Percentiles rank a stretch among this genome's conserved stretches.
Conservation (phyloP, 2,888 invertebrate genomes). For the Hemistola chrysoprasaria region DNA sequence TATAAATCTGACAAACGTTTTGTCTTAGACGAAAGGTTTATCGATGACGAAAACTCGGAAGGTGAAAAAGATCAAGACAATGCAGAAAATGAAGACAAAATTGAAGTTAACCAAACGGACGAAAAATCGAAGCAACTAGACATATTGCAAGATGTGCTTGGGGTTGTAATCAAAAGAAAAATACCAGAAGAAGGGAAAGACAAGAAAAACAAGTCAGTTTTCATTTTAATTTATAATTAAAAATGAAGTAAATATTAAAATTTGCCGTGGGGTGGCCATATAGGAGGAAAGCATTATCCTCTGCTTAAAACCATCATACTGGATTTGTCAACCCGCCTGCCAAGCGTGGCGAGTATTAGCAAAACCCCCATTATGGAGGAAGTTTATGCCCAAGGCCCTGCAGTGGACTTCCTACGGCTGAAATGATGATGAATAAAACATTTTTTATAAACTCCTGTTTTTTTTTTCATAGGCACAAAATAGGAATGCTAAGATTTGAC, state of each 20-base stretch:
- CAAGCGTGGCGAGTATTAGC: no score
- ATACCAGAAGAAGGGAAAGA: slow-evolving; percentile 22
- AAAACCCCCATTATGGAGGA: no score
- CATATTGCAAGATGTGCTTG: slow-evolving; percentile 81
- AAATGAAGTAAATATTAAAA: no score
- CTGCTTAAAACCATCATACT: no score
- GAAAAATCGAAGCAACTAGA: slow-evolving; percentile 79
- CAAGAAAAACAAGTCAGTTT: slow-evolving; percentile 58
- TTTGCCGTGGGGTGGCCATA: no score
- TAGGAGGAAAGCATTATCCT: no score
- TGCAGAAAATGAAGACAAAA: slow-evolving; percentile 44
- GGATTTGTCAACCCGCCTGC: no score
- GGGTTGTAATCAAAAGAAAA: slow-evolving; percentile 46
- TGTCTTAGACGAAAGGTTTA: slow-evolving; percentile 87
- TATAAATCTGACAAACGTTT: slow-evolving; percentile 91
- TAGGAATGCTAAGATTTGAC: slow-evolving; percentile 85
- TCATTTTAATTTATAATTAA: neutral
- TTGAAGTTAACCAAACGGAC: slow-evolving; percentile 60
- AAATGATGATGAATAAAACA: no score
- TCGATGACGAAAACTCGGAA: slow-evolving; percentile 76
- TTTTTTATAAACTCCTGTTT: slow-evolving; percentile 1
- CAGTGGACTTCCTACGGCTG: no score
- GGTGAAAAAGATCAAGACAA: slow-evolving; percentile 46
- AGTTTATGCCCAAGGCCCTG: no score
- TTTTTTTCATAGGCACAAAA: slow-evolving; percentile 46